phyloP scores from a whole-genome alignment of 2,113 vertebrate genomes.

The Condylura cristata region DNA sequence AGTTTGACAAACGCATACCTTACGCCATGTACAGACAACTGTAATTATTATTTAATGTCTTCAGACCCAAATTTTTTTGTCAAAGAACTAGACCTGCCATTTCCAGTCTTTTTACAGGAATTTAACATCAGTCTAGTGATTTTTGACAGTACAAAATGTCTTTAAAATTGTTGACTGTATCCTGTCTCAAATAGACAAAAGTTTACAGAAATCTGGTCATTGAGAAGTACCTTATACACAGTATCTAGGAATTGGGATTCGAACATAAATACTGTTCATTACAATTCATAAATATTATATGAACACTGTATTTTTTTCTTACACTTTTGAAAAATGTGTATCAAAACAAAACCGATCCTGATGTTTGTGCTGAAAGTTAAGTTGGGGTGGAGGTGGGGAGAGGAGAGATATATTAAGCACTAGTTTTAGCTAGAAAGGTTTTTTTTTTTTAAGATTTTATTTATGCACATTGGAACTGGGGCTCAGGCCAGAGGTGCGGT shows the following conservation, averaged over 20 bases:
- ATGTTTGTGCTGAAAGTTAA: constrained; percentile 3
- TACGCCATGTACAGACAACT: background rate
- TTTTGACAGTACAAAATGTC: background rate
- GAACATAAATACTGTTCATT: background rate
- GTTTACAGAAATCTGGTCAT: background rate
- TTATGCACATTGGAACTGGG: too few relatives aligned
- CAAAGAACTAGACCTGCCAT: background rate
- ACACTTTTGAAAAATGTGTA: background rate
- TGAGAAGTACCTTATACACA: background rate
- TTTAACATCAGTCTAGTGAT: background rate
- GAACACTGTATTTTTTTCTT: constrained; percentile 3
- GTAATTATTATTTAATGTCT: background rate
- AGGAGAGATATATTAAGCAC: background rate
- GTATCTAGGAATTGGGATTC: background rate
- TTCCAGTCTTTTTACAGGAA: background rate
- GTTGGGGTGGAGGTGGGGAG: background rate
- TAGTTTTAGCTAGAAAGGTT: background rate
- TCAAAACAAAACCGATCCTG: background rate
- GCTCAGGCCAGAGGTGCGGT: too few relatives aligned
- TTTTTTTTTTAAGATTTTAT: too few relatives aligned
- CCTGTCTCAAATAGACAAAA: background rate
- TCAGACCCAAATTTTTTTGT: background rate
- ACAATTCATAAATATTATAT: background rate
- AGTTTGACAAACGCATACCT: too few relatives aligned
- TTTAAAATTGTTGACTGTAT: background rate